phyloP scores from a whole-genome alignment of 2,113 vertebrate species.

The Cathartes aura region DNA sequence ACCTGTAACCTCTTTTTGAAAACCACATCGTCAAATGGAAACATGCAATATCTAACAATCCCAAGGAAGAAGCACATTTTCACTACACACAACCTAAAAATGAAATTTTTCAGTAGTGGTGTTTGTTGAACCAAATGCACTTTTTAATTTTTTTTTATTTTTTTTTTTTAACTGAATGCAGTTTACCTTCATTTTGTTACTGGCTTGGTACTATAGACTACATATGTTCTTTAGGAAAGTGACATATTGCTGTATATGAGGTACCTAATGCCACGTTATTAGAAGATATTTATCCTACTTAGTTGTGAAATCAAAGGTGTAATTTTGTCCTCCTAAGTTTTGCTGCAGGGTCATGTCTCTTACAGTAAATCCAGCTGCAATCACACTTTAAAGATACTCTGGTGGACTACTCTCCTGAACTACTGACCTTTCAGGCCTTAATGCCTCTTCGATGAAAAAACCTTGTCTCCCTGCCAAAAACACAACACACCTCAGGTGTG shows the following conservation, averaged over 20 bases:
- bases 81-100: conserved; percentile 11
- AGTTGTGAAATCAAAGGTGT: not conserved
- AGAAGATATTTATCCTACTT: not conserved
- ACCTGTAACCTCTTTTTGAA: conserved; percentile 66
- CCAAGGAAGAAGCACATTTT: conserved; percentile 67
- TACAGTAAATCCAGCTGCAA: not conserved
- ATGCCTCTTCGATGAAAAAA: not conserved
- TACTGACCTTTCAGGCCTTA: not conserved
- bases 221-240: not conserved
- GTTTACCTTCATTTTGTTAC: not conserved
- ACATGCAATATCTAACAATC: not conserved
- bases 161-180: not conserved
- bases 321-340: not conserved
- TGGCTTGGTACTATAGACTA: not conserved
- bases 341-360: not conserved
- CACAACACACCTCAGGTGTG: not conserved
- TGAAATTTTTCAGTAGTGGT: conserved; percentile 56
- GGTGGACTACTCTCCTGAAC: not conserved
- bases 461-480: not conserved
- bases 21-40: not conserved
- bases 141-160: not conserved
- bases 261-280: not conserved
- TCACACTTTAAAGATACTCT: not conserved
- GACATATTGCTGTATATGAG: not conserved
- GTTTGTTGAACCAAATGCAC: conserved; percentile 35